Evolutionary conservation across 2,888 invertebrate species (phyloP).

Genomic region (Pachycephus smyrnensis): DNA sequence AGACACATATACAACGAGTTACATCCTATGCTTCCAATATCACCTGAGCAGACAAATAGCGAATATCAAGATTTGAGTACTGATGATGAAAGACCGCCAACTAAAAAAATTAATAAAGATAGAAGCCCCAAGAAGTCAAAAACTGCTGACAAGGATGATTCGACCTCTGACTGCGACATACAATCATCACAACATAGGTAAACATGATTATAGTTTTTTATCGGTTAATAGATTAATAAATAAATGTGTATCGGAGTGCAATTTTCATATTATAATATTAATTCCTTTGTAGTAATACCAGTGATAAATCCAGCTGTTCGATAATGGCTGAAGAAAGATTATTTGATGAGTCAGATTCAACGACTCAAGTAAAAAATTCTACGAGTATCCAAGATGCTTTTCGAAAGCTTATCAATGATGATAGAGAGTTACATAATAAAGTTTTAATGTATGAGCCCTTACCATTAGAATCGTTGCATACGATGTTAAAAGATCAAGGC

Average conservation of each 20-base stretch:
- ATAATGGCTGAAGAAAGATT: constrained; percentile 44
- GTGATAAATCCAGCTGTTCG: constrained; percentile 9
- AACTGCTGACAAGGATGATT: neutral
- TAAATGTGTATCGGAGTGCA: neutral
- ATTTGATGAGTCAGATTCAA: constrained; percentile 34
- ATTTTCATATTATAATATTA: neutral
- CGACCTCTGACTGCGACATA: neutral
- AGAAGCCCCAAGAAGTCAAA: constrained; percentile 1
- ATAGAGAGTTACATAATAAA: constrained; percentile 65
- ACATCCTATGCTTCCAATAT: constrained; percentile 62
- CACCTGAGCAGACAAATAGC: neutral
- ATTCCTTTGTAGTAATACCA: constrained; percentile 20
- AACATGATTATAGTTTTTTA: neutral
- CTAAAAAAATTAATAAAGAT: constrained; percentile 29
- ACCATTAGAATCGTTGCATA: constrained; percentile 66
- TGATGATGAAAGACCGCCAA: constrained; percentile 33
- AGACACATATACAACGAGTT: constrained; percentile 71
- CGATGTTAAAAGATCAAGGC: constrained; percentile 63
- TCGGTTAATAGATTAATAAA: neutral
- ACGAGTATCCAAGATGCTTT: constrained; percentile 44
- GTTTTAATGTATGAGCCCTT: constrained; percentile 69
- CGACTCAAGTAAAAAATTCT: constrained; percentile 21
- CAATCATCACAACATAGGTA: neutral
- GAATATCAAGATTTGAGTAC: neutral
- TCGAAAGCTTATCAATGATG: constrained; percentile 48